phyloP scores from a whole-genome alignment of 2,113 vertebrate genomes.

The Pogona vitticeps region DNA sequence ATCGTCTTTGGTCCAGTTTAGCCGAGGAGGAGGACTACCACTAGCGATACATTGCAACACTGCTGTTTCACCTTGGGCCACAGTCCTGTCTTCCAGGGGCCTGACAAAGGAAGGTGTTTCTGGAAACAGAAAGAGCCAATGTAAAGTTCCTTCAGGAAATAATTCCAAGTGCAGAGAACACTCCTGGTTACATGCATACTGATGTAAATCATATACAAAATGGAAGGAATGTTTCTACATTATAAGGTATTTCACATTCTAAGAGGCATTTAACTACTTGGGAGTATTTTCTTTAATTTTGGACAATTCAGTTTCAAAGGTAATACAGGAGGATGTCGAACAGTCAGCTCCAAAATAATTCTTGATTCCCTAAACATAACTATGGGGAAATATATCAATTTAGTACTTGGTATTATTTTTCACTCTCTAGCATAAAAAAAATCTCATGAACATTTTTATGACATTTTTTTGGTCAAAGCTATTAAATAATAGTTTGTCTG shows the following conservation, averaged over 20 bases:
- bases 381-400: neutral
- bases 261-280: neutral
- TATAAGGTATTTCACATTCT: neutral
- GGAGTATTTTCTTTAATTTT: neutral
- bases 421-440: too few species aligned
- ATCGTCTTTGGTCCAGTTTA: slow-evolving; percentile 86
- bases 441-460: too few species aligned
- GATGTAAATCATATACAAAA: neutral
- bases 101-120: slow-evolving; percentile 84
- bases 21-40: slow-evolving; percentile 81
- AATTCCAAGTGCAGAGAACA: neutral
- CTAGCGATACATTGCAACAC: slow-evolving; percentile 85
- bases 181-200: rapidly evolving
- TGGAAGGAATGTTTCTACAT: neutral
- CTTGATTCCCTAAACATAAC: neutral
- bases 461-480: neutral
- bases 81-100: slow-evolving; percentile 82
- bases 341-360: neutral
- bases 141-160: neutral
- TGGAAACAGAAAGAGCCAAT: slow-evolving; percentile 38
- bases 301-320: neutral
- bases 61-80: slow-evolving; percentile 80
- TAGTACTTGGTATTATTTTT: neutral
- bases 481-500: neutral
- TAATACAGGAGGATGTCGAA: neutral